Evolutionary conservation across 1,140 invertebrate species (phyloP).

Genomic region (Colletes latitarsis): DNA sequence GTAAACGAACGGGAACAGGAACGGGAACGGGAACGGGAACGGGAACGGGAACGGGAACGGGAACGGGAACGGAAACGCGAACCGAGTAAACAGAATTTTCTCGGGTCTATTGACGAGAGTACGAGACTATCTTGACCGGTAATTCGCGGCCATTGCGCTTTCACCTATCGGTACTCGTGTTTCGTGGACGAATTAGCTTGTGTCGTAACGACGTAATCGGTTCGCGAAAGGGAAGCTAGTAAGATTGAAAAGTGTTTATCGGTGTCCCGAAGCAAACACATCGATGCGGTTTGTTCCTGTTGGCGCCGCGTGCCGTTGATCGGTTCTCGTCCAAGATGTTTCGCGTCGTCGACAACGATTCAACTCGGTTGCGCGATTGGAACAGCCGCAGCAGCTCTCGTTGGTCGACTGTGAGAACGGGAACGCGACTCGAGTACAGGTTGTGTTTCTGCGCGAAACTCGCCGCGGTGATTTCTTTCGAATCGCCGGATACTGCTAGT

Average conservation of each 20-base stretch:
- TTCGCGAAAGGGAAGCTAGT: too few relatives aligned
- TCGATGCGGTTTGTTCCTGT: background rate
- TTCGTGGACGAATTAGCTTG: constrained; percentile 1
- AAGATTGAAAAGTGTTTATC: too few relatives aligned
- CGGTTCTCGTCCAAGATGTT: background rate
- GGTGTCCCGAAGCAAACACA: too few relatives aligned
- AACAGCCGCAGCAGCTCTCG: background rate
- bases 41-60: too few relatives aligned
- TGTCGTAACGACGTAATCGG: background rate
- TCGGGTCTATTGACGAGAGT: too few relatives aligned
- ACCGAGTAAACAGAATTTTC: too few relatives aligned
- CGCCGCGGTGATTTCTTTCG: background rate
- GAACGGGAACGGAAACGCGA: too few relatives aligned
- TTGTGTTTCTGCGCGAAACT: background rate
- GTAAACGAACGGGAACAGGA: too few relatives aligned
- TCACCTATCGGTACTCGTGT: constrained; percentile 50
- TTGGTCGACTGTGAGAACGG: constrained; percentile 10
- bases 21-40: too few relatives aligned
- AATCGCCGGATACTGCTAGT: too few relatives aligned
- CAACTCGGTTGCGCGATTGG: background rate
- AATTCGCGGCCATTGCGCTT: background rate
- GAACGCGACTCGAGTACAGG: constrained; percentile 2
- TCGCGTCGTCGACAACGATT: background rate
- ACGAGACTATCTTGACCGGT: background rate
- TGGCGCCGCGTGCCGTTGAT: background rate